These are phyloP conservation scores for Danionella dracula DNA, from an alignment of 2,797 vertebrate genomes.

Conservation along the genomic window DNA sequence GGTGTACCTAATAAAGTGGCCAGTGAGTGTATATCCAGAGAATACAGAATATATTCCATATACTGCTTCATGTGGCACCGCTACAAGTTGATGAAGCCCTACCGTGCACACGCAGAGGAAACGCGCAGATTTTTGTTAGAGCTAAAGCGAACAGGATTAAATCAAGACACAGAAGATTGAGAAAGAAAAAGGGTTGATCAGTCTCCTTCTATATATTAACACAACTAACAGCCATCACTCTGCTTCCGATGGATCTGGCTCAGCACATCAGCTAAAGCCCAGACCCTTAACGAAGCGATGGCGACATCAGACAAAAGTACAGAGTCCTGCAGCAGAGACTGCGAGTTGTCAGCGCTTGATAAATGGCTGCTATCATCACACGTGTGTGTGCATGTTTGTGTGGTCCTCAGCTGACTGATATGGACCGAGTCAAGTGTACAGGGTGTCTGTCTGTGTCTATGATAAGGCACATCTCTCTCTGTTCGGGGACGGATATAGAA, in stretches of 20 bases:
- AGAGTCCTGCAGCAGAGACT: slow-evolving; percentile 50
- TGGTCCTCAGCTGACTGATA: slow-evolving; percentile 59
- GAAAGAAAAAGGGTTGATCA: neutral
- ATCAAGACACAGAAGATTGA: slow-evolving; percentile 13
- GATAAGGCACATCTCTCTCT: slow-evolving; percentile 64
- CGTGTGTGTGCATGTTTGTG: slow-evolving; percentile 25
- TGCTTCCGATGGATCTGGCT: neutral
- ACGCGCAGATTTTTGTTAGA: too few relatives aligned
- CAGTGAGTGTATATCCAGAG: too few relatives aligned
- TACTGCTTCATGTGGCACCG: too few relatives aligned
- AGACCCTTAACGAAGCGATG: slow-evolving; percentile 6
- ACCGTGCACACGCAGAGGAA: too few relatives aligned
- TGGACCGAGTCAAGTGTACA: slow-evolving; percentile 61
- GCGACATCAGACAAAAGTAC: slow-evolving; percentile 44
- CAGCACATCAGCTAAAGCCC: neutral
- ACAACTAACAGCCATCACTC: neutral
- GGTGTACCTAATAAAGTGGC: too few relatives aligned
- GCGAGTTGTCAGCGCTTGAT: slow-evolving; percentile 66
- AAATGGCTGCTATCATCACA: slow-evolving; percentile 64
- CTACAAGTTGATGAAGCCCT: too few relatives aligned
- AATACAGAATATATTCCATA: too few relatives aligned
- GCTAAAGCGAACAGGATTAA: too few relatives aligned
- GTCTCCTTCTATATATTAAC: slow-evolving; percentile 1
- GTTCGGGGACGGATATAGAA: slow-evolving; percentile 49
- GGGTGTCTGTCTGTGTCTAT: slow-evolving; percentile 57